Percentiles rank a stretch among this genome's conserved stretches.
phyloP scores from a whole-genome alignment of 1,140 invertebrate species.

The Anadara kagoshimensis region DNA sequence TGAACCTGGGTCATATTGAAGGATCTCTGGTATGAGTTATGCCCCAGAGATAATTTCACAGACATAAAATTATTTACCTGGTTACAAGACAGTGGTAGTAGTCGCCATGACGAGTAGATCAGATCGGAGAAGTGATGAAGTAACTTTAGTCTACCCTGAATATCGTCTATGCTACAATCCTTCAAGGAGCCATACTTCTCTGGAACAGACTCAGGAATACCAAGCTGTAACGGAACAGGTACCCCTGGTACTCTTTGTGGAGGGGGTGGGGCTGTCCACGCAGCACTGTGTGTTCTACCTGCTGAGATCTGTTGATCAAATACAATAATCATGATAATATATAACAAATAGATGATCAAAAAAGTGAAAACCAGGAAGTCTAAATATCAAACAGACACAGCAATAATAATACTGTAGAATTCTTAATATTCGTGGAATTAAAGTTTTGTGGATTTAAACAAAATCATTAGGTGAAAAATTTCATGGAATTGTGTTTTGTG shows the following conservation, averaged over 20 bases:
- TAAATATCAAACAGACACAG: not conserved
- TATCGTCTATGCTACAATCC: conserved; percentile 74
- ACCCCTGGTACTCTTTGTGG: conserved; percentile 74
- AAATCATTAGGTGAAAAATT: too few species aligned
- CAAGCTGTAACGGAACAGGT: conserved; percentile 76
- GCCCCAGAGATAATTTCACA: too few species aligned
- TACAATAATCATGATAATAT: conserved; percentile 3
- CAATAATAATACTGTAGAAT: too few species aligned
- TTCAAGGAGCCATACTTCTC: conserved; percentile 78
- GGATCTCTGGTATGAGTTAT: too few species aligned
- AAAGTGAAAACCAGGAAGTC: not conserved
- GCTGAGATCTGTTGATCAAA: conserved; percentile 75
- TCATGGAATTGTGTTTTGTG: too few species aligned
- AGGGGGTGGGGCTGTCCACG: conserved; percentile 79
- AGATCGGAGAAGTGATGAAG: conserved; percentile 81
- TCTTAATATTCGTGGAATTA: too few species aligned
- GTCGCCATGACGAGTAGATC: conserved; percentile 80
- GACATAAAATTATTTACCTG: too few species aligned
- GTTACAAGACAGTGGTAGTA: conserved; percentile 75
- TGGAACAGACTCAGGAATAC: conserved; percentile 77
- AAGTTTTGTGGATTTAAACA: too few species aligned
- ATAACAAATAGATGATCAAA: conserved; percentile 1
- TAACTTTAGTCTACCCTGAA: conserved; percentile 78
- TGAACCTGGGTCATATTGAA: too few species aligned
- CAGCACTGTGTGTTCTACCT: conserved; percentile 80